Base-by-base conservation (phyloP, 2,888 invertebrate genomes). In the Trichogramma evanescens region DNA sequence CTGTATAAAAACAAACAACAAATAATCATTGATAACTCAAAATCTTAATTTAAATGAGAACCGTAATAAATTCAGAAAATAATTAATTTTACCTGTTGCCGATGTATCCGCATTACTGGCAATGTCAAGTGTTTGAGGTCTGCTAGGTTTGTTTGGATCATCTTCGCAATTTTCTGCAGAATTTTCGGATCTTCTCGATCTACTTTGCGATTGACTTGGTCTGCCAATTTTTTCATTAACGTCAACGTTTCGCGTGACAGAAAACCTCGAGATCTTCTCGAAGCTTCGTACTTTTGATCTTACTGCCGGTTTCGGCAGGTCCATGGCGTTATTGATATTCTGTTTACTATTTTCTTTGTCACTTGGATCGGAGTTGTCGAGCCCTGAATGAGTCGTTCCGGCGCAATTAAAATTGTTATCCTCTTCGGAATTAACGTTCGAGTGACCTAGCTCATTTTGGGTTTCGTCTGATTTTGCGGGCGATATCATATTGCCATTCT, bases 111-210 rank as follows among this genome's bases (percentile, higher is more conserved):
- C 69, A 6, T 73, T 63, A 5, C 72, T 68, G 59, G 72, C 69
- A 57, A 77, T 74, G 57, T 77, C 71, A 41, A 77, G 67, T 40
- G 75, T 76, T 66, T 75, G 76, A 5, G 77, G 77, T 50, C 77
- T 70, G 1, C 66, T 41, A 3, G 74, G 74, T 58, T 72, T 70
- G 6, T 73, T 73, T 6, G 55, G 59, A 63, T 72, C 72, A 26
- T 70, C 71, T 50, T 66, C 69, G 40, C 60, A 64, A 58, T 64
- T 66, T 42, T 69, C 67, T 9, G 63, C 38, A 58, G 66, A 66
- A 46, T 68, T 63, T 50, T 59, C 65, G n/a, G 56, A 40, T 44
- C 54, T 62, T 53, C 45, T 62, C 9, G 42, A 40, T 56, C 58
- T 63, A 40, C 39, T 56, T 43, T 62, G 54, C 4, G 63, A 51